Evolutionary conservation across 2,113 vertebrate species (phyloP), one percentile per base, ranked within the genome.

Genomic region (Sinocyclocheilus anophthalmus): DNA sequence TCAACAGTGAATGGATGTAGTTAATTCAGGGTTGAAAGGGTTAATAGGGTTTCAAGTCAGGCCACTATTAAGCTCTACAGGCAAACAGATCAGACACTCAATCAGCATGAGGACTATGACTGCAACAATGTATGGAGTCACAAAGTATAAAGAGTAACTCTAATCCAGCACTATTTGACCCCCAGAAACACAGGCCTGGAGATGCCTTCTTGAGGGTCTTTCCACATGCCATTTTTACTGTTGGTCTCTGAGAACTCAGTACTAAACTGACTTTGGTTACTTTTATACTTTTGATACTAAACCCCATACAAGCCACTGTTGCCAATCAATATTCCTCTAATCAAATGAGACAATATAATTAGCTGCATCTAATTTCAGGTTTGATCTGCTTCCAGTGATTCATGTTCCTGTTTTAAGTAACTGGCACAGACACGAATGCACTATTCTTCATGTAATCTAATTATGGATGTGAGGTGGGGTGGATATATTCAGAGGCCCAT

Each of bases 1-100:
- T 45, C 42, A 45, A 45, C 9, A 3, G 9, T 45, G 42, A 45
- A 45, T 45, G 42, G 42, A 39, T 7, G 39, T 7, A 45, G 81
- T 55, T 83, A 70, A 72, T 70, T 33, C 13, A 72, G 30, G 12
- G 8, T 33, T 55, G 81, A 85, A 79, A 81, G 26, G 6, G 55
- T 82, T 82, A 86, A 63, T 18, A 86, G 2, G 8, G n/a, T 75
- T 76, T n/a, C 11, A 26, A 37, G 20, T 26, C 18, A 85, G 59
- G 33, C 37, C 55, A 30, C 20, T 81, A 24, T 76, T 39, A 70
- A 86, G 78, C 69, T 65, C 53, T 81, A 86, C 20, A 78, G 26
- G 81, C 39, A 50, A 53, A 78, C 22, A 53, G 10, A 83, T 57
- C 6, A 76, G 48, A 78, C 48, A 72, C 30, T 79, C 39, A 42